These are phyloP conservation scores for Geodia barretti DNA, from an alignment of 37 sponge, comb jelly and placozoan species.

Conservation along the genomic window DNA sequence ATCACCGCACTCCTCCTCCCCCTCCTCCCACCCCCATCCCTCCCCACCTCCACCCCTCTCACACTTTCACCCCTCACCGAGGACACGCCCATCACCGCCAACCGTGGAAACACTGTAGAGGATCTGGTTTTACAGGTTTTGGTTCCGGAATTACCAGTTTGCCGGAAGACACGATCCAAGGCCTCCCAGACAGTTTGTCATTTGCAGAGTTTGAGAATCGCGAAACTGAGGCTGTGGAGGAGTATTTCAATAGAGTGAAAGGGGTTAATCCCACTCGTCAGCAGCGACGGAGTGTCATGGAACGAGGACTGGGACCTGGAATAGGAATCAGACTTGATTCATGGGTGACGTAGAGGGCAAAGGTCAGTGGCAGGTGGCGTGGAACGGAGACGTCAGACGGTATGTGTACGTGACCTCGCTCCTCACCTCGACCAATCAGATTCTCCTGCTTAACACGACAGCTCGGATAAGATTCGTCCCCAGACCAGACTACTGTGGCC, in stretches of 20 bases:
- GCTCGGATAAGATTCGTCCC: conserved; percentile 73
- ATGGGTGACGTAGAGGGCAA: neutral
- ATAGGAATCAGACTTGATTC: conserved; percentile 43
- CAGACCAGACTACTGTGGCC: conserved; percentile 54
- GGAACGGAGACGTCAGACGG: conserved; percentile 32
- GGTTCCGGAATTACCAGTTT: conserved; percentile 34
- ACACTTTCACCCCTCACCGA: conserved; percentile 34
- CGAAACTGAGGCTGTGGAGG: conserved; percentile 4
- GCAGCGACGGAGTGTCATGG: conserved; percentile 8
- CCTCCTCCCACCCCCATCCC: conserved; percentile 20
- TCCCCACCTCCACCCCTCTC: conserved; percentile 17
- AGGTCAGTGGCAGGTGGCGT: conserved; percentile 80
- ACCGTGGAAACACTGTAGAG: conserved; percentile 40
- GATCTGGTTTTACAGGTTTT: conserved; percentile 40
- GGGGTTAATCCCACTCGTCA: conserved; percentile 36
- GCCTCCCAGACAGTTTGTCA: conserved; percentile 33
- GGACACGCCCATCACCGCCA: conserved; percentile 36
- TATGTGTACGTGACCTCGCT: conserved; percentile 51
- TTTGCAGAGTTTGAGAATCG: conserved; percentile 27
- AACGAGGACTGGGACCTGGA: conserved; percentile 58
- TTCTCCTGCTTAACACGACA: conserved; percentile 51
- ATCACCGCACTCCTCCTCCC: conserved; percentile 46
- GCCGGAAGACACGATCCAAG: conserved; percentile 20
- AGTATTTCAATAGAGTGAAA: conserved; percentile 37
- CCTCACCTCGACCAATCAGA: neutral